Evolutionary conservation across 2,113 vertebrate species (phyloP), one percentile per base, ranked within the genome.

Genomic region (Macroglossus sobrinus): DNA sequence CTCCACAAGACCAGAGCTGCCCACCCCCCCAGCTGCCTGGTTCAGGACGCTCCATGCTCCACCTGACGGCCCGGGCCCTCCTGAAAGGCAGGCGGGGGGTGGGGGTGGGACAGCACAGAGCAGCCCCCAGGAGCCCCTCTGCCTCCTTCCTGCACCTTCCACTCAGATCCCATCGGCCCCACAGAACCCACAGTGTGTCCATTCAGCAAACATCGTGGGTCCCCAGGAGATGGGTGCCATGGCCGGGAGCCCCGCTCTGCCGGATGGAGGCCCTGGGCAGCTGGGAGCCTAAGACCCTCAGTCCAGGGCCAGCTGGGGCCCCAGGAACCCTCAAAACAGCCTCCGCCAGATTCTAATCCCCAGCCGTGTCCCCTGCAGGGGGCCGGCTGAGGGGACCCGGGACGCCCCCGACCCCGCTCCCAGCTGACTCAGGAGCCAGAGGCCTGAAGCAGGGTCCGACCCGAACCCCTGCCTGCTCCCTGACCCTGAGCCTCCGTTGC

Each of bases 301-400:
- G 76, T 47, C 30, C 35, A 35, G 0, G 47, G 55, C 18, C 4
- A 0, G 55, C 18, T 15, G 33, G 26, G 26, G n/a, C 55, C 38
- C 38, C 10, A 59, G 75, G 57, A 35, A 85, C 5, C 12, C 35
- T 5, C 15, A 38, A 28, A 68, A 53, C 0, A 30, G n/a, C 63
- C 43, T 40, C 24, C 33, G 14, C 26, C 13, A 18, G 59, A n/a
- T 71, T 53, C 74, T 53, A 38, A 53, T 35, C 3, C 80, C 66
- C 2, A 13, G 80, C n/a, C 33, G 30, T 12, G 55, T 0, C 7
- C 15, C 28, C 40, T 24, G 57, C n/a, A 59, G 26, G 10, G n/a
- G 28, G 24, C 26, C 2, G 3, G 85, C 55, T 2, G 0, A 16
- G 45, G 75, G 33, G 33, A 1, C 38, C 43, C 24, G 10, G 55